Conservation (phyloP, 2,888 invertebrate genomes). For the Elegia similella region DNA sequence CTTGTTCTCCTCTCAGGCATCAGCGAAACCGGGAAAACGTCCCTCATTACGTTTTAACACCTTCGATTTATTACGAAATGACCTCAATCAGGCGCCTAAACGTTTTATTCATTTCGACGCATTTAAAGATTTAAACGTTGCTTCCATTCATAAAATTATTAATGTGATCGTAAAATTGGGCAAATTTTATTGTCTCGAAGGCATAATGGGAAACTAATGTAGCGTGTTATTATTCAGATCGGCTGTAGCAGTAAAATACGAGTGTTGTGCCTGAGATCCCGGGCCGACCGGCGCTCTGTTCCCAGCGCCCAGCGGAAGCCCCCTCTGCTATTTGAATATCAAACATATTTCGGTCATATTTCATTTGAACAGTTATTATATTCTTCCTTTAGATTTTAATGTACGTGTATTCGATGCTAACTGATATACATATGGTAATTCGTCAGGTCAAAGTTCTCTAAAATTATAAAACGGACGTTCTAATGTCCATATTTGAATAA, state of each 20-base stretch:
- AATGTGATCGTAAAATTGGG: constrained; percentile 81
- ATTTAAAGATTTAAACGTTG: constrained; percentile 71
- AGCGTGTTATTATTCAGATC: constrained; percentile 81
- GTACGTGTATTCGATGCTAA: constrained; percentile 64
- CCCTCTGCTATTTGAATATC: constrained; percentile 76
- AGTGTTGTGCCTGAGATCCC: constrained; percentile 60
- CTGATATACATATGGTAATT: constrained; percentile 53
- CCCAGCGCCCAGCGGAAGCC: constrained; percentile 78
- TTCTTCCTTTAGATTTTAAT: constrained; percentile 67
- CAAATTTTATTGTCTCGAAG: constrained; percentile 81
- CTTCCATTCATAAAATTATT: constrained; percentile 82
- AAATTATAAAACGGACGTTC: constrained; percentile 36
- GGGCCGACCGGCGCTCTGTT: constrained; percentile 36
- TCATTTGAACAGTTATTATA: constrained; percentile 78
- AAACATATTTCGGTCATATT: constrained; percentile 75
- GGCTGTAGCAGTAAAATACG: constrained; percentile 79
- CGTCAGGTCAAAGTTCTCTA: constrained; percentile 46
- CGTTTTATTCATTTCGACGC: constrained; percentile 70
- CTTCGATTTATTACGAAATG: constrained; percentile 55
- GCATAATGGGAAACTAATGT: constrained; percentile 82
- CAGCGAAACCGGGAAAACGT: constrained; percentile 34
- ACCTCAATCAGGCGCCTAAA: constrained; percentile 55
- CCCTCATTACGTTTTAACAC: constrained; percentile 49
- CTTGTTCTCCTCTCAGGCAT: constrained; percentile 23
- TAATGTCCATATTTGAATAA: constrained; percentile 40